Percentiles rank a stretch among this genome's conserved stretches.
phyloP scores from a whole-genome alignment of 2,888 invertebrate species.

The Drosophila quasianomalipes region DNA sequence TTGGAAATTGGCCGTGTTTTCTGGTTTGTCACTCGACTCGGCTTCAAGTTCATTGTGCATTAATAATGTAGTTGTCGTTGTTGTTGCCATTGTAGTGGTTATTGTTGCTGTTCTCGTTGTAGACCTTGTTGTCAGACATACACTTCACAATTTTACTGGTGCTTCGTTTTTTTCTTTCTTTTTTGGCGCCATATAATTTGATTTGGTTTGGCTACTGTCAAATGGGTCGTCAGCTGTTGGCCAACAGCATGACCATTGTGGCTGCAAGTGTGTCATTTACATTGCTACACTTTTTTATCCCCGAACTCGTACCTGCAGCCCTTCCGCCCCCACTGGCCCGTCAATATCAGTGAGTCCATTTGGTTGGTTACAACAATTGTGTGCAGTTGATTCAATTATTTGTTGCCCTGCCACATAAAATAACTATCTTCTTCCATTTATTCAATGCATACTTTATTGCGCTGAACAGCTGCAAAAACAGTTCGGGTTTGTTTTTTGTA shows the following conservation, averaged over 20 bases:
- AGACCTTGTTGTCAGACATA: slow-evolving; percentile 21
- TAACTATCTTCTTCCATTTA: slow-evolving; percentile 12
- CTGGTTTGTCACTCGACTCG: slow-evolving; percentile 64
- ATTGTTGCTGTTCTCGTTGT: slow-evolving; percentile 7
- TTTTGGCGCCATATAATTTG: slow-evolving; percentile 44
- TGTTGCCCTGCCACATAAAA: slow-evolving; percentile 13
- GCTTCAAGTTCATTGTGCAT: slow-evolving; percentile 74
- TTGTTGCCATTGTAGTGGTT: slow-evolving; percentile 34
- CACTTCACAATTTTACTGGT: slow-evolving; percentile 2
- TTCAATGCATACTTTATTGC: background rate
- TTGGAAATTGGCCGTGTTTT: slow-evolving; percentile 65
- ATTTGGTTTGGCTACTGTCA: slow-evolving; percentile 40
- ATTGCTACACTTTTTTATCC: slow-evolving; percentile 22
- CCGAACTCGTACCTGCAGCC: background rate
- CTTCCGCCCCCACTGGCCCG: too few species aligned
- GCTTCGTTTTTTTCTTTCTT: background rate
- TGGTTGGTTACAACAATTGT: slow-evolving; percentile 46
- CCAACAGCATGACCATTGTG: slow-evolving; percentile 53
- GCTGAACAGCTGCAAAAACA: slow-evolving; percentile 1
- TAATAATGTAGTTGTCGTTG: slow-evolving; percentile 77
- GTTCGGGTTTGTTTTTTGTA: background rate
- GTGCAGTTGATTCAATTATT: slow-evolving; percentile 48
- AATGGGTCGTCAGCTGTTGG: slow-evolving; percentile 40
- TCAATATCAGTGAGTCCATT: slow-evolving; percentile 26
- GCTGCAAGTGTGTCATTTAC: slow-evolving; percentile 48